Evolutionary conservation across 2,113 vertebrate genomes (phyloP).

Genomic region (Phoxinus phoxinus): DNA sequence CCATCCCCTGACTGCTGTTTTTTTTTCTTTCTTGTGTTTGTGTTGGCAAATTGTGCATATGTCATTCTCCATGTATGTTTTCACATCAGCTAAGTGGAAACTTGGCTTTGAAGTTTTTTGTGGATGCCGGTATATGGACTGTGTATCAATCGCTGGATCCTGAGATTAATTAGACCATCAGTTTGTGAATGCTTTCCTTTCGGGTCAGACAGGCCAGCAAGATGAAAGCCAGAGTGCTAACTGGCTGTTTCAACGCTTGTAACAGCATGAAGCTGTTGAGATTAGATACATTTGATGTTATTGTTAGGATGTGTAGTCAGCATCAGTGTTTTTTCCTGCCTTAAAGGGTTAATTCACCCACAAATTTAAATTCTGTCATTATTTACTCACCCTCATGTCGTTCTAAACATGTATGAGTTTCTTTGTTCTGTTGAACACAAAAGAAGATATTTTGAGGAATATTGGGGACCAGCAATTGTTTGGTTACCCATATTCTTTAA

Average conservation of each 20-base stretch:
- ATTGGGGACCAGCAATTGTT: no score
- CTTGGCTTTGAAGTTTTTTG: constrained; percentile 49
- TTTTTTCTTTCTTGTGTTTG: constrained; percentile 13
- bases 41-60: constrained; percentile 16
- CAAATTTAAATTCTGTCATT: no score
- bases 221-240: constrained; percentile 18
- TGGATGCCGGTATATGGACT: constrained; percentile 10
- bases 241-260: neutral
- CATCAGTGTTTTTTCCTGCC: neutral
- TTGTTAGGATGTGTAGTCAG: constrained; percentile 10
- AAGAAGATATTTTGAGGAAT: no score
- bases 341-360: no score
- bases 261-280: neutral
- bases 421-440: neutral
- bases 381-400: no score
- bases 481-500: no score
- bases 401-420: no score
- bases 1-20: neutral
- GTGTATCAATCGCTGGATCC: constrained; percentile 27
- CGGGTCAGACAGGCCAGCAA: neutral
- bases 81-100: constrained; percentile 45
- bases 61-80: constrained; percentile 27
- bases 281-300: constrained; percentile 1
- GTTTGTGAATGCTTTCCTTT: constrained; percentile 31
- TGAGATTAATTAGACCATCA: constrained; percentile 30